A percentile compares a stretch with the other conserved stretches of the same genome.
Evolutionary conservation across 2,113 vertebrate genomes (phyloP).

Genomic region (Coptodon bakossiorum): DNA sequence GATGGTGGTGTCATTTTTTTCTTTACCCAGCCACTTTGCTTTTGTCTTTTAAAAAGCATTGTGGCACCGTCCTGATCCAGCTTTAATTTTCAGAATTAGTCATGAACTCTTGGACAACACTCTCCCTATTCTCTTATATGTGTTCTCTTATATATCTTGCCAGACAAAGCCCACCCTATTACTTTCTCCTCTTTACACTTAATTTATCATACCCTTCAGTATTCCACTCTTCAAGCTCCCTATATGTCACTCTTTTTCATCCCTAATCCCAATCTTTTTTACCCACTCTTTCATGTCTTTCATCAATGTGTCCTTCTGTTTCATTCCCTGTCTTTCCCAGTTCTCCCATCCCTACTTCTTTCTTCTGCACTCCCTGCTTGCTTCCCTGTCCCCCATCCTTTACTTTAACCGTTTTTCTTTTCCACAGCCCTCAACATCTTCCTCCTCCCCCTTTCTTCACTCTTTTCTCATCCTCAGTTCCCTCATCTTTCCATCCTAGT

Average conservation of each 20-base stretch:
- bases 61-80: background rate
- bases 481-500: background rate
- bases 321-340: background rate
- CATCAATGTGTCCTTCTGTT: background rate
- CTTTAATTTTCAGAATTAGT: slow-evolving; percentile 59
- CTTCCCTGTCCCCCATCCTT: background rate
- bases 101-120: slow-evolving; percentile 29
- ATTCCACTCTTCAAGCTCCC: background rate
- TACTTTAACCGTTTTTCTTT: background rate
- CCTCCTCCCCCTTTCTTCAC: background rate
- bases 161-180: background rate
- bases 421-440: background rate
- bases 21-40: slow-evolving; percentile 14
- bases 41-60: slow-evolving; percentile 40
- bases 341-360: background rate
- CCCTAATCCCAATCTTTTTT: background rate
- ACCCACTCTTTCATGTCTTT: background rate
- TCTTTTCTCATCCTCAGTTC: background rate
- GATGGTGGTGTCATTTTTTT: slow-evolving; percentile 14
- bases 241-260: background rate
- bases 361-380: background rate
- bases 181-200: background rate
- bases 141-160: background rate
- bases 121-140: background rate
- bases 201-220: background rate